Evolutionary conservation across 2,113 vertebrate genomes (phyloP).

Genomic region (Picathartes gymnocephalus): DNA sequence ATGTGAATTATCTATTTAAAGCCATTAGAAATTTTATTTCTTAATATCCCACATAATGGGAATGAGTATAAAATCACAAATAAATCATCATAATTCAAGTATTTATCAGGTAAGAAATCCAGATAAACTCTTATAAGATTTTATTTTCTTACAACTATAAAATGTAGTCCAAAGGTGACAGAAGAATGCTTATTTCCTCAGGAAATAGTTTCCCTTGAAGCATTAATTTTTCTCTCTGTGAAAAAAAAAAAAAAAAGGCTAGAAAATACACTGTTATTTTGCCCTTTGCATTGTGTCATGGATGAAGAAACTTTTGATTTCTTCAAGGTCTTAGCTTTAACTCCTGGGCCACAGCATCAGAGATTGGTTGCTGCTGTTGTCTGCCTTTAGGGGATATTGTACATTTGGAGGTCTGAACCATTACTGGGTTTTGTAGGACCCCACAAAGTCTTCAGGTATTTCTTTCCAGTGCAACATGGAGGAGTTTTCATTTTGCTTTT

Average conservation of each 20-base stretch:
- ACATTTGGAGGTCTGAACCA: not conserved
- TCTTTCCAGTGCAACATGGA: not conserved
- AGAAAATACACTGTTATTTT: not conserved
- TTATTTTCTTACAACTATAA: not conserved
- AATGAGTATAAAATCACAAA: not conserved
- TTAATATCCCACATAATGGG: not conserved
- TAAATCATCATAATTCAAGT: not conserved
- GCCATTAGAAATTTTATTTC: not conserved
- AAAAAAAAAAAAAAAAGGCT: not conserved
- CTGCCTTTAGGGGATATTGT: not conserved
- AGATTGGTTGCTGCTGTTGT: not conserved
- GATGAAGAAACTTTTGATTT: not conserved
- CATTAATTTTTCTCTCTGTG: not conserved
- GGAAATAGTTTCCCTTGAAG: not conserved
- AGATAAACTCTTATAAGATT: not conserved
- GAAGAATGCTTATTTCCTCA: not conserved
- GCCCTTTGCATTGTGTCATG: not conserved
- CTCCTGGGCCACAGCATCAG: not conserved
- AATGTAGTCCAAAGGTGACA: not conserved
- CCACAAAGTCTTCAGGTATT: not conserved
- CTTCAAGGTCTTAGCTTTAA: not conserved
- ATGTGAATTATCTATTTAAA: no score
- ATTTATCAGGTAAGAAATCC: not conserved
- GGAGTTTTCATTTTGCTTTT: not conserved
- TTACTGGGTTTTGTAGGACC: not conserved